Evolutionary conservation across 92 coral and sea anemone genomes (phyloP).

Genomic region (Scolanthus callimorphus): DNA sequence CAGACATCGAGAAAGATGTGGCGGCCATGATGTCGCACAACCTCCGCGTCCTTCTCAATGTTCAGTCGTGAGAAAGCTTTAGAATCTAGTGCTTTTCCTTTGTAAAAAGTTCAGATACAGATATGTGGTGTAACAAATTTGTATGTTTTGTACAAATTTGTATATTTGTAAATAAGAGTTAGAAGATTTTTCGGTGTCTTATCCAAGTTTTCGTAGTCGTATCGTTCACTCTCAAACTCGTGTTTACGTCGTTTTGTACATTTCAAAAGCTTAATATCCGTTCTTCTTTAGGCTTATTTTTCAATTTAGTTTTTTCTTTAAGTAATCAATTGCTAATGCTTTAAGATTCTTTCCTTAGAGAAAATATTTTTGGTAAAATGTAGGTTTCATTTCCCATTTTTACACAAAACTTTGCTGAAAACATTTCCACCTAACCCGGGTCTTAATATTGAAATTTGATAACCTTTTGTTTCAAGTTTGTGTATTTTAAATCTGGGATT

Average conservation of each 20-base stretch:
- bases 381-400: too few relatives aligned
- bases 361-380: too few relatives aligned
- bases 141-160: constrained; percentile 89
- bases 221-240: constrained; percentile 11
- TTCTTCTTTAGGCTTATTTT: not conserved
- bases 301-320: not conserved
- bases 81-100: constrained; percentile 15
- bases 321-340: too few relatives aligned
- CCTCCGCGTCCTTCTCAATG: constrained; percentile 73
- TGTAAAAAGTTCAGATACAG: constrained; percentile 42
- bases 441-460: too few relatives aligned
- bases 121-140: constrained; percentile 54
- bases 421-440: too few relatives aligned
- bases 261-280: constrained; percentile 6
- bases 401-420: too few relatives aligned
- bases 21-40: constrained; percentile 90
- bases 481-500: too few relatives aligned
- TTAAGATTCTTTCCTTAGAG: too few relatives aligned
- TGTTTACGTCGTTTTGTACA: constrained; percentile 15
- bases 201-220: constrained; percentile 11
- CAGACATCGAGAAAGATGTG: constrained; percentile 49
- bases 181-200: constrained; percentile 33
- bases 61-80: constrained; percentile 49
- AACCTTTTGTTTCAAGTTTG: too few relatives aligned
- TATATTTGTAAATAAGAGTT: constrained; percentile 92